These are phyloP conservation scores for Archilochus colubris DNA, from an alignment of 2,113 vertebrate genomes.

Conservation along the genomic window DNA sequence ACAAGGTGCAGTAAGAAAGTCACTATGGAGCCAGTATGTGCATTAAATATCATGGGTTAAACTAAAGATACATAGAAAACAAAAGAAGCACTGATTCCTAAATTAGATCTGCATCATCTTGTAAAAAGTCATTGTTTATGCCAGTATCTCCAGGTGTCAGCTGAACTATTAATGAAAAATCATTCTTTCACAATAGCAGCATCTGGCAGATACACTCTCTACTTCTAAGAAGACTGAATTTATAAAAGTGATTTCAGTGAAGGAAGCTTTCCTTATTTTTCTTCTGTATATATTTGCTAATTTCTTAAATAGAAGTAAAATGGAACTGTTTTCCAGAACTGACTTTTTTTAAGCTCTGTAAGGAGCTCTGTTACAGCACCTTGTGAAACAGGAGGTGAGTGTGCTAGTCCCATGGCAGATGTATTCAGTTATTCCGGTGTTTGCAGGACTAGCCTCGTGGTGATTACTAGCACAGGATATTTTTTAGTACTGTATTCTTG, in stretches of 20 bases:
- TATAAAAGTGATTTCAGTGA: constrained; percentile 68
- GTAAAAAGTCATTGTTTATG: constrained; percentile 94
- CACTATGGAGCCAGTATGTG: constrained; percentile 37
- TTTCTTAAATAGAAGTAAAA: not conserved
- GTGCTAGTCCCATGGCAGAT: not conserved
- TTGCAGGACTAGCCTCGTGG: not conserved
- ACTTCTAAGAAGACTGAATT: constrained; percentile 59
- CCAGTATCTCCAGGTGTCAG: constrained; percentile 93
- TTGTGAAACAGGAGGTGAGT: not conserved
- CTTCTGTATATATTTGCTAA: not conserved
- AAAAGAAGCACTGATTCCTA: constrained; percentile 78
- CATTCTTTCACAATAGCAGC: constrained; percentile 79
- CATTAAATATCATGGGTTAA: constrained; percentile 72
- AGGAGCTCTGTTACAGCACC: not conserved
- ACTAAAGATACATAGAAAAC: constrained; percentile 78
- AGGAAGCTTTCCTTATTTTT: constrained; percentile 68
- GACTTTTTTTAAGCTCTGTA: not conserved
- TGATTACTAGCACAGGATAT: not conserved
- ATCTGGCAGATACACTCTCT: constrained; percentile 75
- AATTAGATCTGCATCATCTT: constrained; percentile 92
- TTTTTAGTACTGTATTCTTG: not conserved
- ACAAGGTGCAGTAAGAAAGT: constrained; percentile 52
- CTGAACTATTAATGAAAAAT: constrained; percentile 78
- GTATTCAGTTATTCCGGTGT: not conserved
- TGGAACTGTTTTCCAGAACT: not conserved